Base-by-base conservation (phyloP, 2,797 vertebrate genomes). In the Eidolon dupreanum region DNA sequence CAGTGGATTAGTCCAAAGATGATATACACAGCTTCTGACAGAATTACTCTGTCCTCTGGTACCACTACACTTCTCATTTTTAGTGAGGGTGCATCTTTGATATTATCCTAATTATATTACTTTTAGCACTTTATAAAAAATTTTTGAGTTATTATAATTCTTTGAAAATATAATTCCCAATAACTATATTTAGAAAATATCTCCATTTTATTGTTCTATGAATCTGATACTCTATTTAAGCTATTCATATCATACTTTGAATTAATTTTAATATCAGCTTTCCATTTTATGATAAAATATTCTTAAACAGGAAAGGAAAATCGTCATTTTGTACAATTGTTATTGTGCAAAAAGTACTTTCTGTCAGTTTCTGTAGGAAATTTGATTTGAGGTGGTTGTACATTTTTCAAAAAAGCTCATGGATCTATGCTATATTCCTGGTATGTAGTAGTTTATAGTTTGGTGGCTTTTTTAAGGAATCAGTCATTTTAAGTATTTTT, bases 231-330 rank as follows among this genome's bases (percentile, higher is more conserved):
- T 78, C 53, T 83, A 15, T 43, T 83, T 79, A 85, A 57, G 53
- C 3, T 93, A 6, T 70, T 79, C 24, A 74, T 83, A 81, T 53
- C 20, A 38, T 82, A 55, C 17, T 24, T 88, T 81, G n/a, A 66
- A 83, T 93, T 82, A 92, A 90, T 57, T 93, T 65, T 70, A 70
- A 53, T 68, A 86, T 1, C 43, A 31, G 12, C 82, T 89, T 93
- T 91, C 26, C 61, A 86, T 90, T 93, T 91, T 93, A n/a, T 88
- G n/a, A 46, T 31, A 63, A 94, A 94, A 36, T 78, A 82, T 33
- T 88, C 24, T 90, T 90, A 70, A 88, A 65, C 26, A 51, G 26
- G 55, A 95, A 90, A 75, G 36, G 16, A 68, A 65, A 65, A 63
- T 61, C 59, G 28, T 20, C 49, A 49, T 49, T 49, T 49, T 49